Conservation (phyloP, 2,888 invertebrate species). For the Hipparchia sbordonii region DNA sequence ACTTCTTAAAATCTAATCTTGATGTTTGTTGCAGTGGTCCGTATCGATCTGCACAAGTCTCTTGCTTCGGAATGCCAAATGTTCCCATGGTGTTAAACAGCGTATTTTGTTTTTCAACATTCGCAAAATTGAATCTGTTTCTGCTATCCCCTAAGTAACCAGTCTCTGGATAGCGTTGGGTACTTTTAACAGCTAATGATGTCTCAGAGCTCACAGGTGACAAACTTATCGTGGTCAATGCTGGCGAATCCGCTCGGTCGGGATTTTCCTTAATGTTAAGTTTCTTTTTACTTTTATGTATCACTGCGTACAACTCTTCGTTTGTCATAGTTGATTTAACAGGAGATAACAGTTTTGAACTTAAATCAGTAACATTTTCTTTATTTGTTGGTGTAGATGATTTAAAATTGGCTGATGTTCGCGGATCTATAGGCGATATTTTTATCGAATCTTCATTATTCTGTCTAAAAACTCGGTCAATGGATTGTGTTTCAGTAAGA, state of each 20-base stretch:
- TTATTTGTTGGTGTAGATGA: constrained; percentile 86
- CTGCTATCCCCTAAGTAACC: constrained; percentile 83
- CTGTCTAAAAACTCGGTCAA: constrained; percentile 5
- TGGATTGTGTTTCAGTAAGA: constrained; percentile 42
- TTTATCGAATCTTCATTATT: constrained; percentile 72
- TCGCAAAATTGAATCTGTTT: constrained; percentile 86
- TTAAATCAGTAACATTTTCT: constrained; percentile 77
- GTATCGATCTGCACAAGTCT: constrained; percentile 85
- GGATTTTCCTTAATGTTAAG: constrained; percentile 85
- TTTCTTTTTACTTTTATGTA: constrained; percentile 89
- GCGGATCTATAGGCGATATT: constrained; percentile 87
- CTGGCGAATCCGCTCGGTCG: constrained; percentile 77
- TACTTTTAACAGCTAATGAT: constrained; percentile 67
- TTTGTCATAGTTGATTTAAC: constrained; percentile 90
- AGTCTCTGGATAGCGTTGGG: constrained; percentile 82
- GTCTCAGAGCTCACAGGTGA: constrained; percentile 80
- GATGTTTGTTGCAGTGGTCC: constrained; percentile 88
- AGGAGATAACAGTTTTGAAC: constrained; percentile 83
- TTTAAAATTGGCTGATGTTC: constrained; percentile 83
- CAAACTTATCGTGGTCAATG: constrained; percentile 70
- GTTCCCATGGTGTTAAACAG: constrained; percentile 43
- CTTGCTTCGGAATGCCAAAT: constrained; percentile 61
- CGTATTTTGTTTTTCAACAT: constrained; percentile 68
- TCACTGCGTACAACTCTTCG: constrained; percentile 89
- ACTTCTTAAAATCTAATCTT: constrained; percentile 91